A percentile compares a stretch with the other conserved stretches of the same genome.
phyloP scores from a whole-genome alignment of 2,888 invertebrate genomes.

The Tetragnatha montana region DNA sequence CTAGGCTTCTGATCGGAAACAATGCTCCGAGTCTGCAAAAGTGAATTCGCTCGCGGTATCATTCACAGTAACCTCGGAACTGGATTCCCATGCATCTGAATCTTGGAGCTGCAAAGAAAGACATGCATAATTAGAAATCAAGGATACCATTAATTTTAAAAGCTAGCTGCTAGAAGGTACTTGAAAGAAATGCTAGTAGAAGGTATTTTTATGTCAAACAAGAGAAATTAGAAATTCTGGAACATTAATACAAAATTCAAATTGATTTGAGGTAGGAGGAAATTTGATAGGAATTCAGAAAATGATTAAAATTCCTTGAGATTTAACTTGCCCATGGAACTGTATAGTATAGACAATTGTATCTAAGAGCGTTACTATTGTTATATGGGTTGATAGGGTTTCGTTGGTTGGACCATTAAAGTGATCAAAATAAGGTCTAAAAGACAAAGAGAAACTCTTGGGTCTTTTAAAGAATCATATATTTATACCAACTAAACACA shows the following conservation, averaged over 20 bases:
- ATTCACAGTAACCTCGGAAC: constrained; percentile 16
- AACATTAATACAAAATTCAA: neutral
- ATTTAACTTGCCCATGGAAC: no score
- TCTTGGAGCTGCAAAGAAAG: constrained; percentile 20
- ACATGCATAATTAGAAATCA: neutral
- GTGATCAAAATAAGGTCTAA: no score
- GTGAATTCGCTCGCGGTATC: constrained; percentile 23
- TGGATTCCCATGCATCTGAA: neutral
- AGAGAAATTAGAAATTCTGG: neutral
- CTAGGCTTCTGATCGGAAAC: neutral
- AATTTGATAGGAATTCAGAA: no score
- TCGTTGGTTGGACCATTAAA: no score
- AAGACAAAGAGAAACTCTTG: no score
- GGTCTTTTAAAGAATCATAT: no score
- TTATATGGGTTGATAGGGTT: no score
- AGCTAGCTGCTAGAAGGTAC: neutral
- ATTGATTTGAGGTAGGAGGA: neutral
- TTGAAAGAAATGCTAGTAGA: neutral
- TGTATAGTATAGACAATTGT: no score
- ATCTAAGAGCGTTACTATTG: no score
- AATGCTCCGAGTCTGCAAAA: neutral
- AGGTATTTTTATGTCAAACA: neutral
- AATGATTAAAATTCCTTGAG: no score
- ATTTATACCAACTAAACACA: no score
- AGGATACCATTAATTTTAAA: neutral